Base-by-base conservation (phyloP, 2,888 invertebrate genomes). In the Hyposoter didymator region DNA sequence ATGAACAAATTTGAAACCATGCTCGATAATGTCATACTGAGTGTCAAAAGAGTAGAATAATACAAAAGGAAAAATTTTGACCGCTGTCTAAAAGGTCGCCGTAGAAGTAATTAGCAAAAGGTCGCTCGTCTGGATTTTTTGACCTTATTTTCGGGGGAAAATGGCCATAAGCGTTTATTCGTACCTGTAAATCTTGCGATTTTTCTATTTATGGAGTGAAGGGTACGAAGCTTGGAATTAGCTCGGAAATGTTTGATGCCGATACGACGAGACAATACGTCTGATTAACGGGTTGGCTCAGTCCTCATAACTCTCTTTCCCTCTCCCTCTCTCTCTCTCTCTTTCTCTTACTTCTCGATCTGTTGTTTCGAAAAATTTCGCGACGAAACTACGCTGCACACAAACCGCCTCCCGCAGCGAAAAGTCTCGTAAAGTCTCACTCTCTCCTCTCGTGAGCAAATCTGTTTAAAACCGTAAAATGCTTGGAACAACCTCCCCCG, bases 381-480 rank as follows among this genome's bases (percentile, higher is more conserved):
- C 59, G 47, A 78, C 45, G 32, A 39, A 14, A 62, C 17, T 22
- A 55, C 80, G 67, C 35, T 52, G 67, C 43, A 32, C 79, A 70
- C 78, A 64, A 47, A 73, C 83, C 64, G 55, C 55, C 64, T 66
- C 88, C 87, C 83, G 86, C 73, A 45, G 86, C 64, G 87, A 49
- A 22, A 69, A 78, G 67, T 78, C 86, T 84, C 82, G 84, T 84
- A 85, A 86, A 87, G 70, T 84, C 82, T 85, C 84, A 70, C 79
- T 79, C 73, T 86, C 78, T 64, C 66, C 47, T 47, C 74, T 32
- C 39, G 22, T 69, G 55, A 80, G 74, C 45, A 84, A 87, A 86
- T 87, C 87, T 86, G 83, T 87, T 88, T 85, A 75, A 82, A 84
- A 84, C 84, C 84, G 76, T 87, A 86, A 84, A 84, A 86, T 59